Evolutionary conservation across 1,140 invertebrate species (phyloP).

Genomic region (Cyclargus thomasi): DNA sequence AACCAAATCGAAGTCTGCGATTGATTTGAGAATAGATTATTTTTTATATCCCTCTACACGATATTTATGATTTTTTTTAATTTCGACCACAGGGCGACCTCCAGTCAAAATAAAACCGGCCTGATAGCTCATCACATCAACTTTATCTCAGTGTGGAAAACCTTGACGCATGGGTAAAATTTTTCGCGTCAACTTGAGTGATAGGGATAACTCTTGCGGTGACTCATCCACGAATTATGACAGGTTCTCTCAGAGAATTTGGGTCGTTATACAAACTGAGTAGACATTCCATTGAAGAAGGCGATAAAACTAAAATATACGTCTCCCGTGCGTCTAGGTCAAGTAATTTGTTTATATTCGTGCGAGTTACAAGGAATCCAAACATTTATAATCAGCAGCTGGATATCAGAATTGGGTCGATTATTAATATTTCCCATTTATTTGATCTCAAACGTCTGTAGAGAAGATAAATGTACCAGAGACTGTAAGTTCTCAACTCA

Average conservation of each 20-base stretch:
- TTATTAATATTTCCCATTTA: conserved; percentile 18
- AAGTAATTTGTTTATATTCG: not conserved
- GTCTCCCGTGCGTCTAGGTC: conserved; percentile 4
- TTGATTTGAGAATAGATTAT: no score
- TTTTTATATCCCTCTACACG: no score
- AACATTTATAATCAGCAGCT: conserved; percentile 19
- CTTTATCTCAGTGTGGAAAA: not conserved
- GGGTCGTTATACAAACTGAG: not conserved
- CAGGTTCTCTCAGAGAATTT: not conserved
- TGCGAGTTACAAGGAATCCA: conserved; percentile 10
- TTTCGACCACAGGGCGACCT: no score
- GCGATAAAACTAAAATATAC: not conserved
- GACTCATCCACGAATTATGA: not conserved
- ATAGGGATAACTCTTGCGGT: not conserved
- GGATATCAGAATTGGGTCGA: conserved; percentile 19
- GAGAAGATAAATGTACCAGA: no score
- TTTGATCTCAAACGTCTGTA: not conserved
- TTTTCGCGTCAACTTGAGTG: not conserved
- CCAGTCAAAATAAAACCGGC: not conserved
- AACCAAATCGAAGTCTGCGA: no score
- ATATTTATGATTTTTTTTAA: no score
- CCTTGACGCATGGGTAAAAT: not conserved
- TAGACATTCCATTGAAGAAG: not conserved
- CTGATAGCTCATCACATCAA: not conserved
- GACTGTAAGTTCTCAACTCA: no score